Evolutionary conservation across 2,888 invertebrate genomes (phyloP), one percentile per base, ranked within the genome.

Genomic region (Heteromyza rotundicornis): DNA sequence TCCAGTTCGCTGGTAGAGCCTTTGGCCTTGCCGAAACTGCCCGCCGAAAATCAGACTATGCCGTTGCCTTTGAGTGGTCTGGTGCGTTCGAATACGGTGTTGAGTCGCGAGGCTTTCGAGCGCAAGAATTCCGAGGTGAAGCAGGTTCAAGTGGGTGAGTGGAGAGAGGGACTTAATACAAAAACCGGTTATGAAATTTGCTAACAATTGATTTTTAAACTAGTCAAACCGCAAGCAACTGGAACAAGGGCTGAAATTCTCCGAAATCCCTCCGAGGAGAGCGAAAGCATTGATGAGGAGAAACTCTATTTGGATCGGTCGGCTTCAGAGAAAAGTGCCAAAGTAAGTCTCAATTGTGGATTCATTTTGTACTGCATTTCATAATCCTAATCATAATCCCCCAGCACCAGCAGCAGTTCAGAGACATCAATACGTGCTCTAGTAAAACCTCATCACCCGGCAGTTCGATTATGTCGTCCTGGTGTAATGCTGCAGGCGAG

Each of bases 251-350:
- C 59, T 2, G 60, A 65, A 24, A 65, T 63, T 40, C 70, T 67
- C 44, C 59, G 64, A 22, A 69, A 66, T 32, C 64, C 74, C 19
- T 79, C 79, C 1, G 78, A 79, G 17, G 79, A 84, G 65, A 85
- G 85, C 68, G 86, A 86, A 57, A 86, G 86, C 59, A 75, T 86
- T 75, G 86, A 90, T 82, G 87, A 92, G 84, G 87, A 88, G 84
- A 85, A 91, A 84, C 84, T 88, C 74, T 86, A 88, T 84, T 85
- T 89, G 84, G 87, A 92, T 84, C 82, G 85, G 62, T 86, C 86
- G 62, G 84, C 84, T 63, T 85, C 85, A 14, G 87, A 87, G 69
- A 85, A 85, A 70, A 72, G 74, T 68, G 72, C 74, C 68, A 83
- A 82, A 68, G 78, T 77, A 61, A 64, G 68, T 65, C 7, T 10